phyloP scores from a whole-genome alignment of 2,888 invertebrate genomes.

The Noctua janthina region DNA sequence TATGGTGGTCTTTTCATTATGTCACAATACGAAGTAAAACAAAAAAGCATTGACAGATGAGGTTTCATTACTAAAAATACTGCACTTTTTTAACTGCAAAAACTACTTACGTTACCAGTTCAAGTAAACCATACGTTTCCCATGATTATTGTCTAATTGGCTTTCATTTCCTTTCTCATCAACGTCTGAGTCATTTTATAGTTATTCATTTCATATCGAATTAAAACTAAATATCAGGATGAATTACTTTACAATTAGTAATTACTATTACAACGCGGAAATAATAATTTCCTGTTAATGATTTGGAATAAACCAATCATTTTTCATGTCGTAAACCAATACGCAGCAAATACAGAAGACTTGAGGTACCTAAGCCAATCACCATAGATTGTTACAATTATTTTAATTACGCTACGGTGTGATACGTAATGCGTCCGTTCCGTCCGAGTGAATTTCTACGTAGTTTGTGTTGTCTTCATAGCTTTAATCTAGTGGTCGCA shows the following conservation, averaged over 20 bases:
- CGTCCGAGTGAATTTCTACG: conserved; percentile 58
- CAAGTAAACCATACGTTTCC: background rate
- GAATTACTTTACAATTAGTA: background rate
- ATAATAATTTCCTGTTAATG: conserved; percentile 16
- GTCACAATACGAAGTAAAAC: background rate
- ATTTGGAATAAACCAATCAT: conserved; percentile 24
- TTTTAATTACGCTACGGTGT: conserved; percentile 28
- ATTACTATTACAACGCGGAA: background rate
- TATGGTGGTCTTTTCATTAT: background rate
- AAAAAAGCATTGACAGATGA: background rate
- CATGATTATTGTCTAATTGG: background rate
- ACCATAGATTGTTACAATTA: conserved; percentile 13
- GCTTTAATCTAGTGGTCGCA: too few species aligned
- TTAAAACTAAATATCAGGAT: conserved; percentile 15
- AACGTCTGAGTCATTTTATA: background rate
- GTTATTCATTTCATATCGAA: conserved; percentile 13
- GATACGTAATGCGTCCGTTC: conserved; percentile 30
- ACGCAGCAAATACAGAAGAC: background rate
- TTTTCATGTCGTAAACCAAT: conserved; percentile 12
- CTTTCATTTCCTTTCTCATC: background rate
- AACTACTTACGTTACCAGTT: background rate
- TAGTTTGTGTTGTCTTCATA: conserved; percentile 53
- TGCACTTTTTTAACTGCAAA: background rate
- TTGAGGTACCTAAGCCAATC: conserved; percentile 1
- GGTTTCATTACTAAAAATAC: background rate